Base-by-base conservation (phyloP, 2,113 vertebrate species). In the Azemiops feae region DNA sequence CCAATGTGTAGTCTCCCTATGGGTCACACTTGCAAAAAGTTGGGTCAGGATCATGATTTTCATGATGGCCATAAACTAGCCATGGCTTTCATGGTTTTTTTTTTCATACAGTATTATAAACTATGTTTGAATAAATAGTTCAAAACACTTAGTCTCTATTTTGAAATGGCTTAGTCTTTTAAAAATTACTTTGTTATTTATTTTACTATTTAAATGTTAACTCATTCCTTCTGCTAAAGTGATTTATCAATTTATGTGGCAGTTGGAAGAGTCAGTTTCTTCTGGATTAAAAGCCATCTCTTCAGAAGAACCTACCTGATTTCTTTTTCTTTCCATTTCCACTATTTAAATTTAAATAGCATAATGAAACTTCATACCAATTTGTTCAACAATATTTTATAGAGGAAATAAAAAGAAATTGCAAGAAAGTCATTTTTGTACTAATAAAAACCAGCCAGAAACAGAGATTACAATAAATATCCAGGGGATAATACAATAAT, bases 31-130 rank as follows among this genome's bases (percentile, higher is more conserved):
- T 39, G 7, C 69, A 34, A 74, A 34, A 74, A 74, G 0, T 4
- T 74, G 30, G 69, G 16, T 81, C 69, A 81, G 69, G 18, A 34
- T 34, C n/a, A 74, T 74, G 14, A n/a, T 34, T 74, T 74, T 74
- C 69, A 39, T 74, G n/a, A 39, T 74, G 30, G 16, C 69, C 16
- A 74, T 9, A 54, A 53, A 90, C 87, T 57, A 45, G 0, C 23
- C 88, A 69, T 91, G 95, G 93, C 25, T 81, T 11, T 23, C 58
- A 54, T 88, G 93, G 55, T 85, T 52, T 90, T 50, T 90, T 50
- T 20, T 39, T 58, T 53, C 27, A 69, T 69, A 0, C 85, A 47
- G 27, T 2, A 1, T 74, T 6, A 20, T 0, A 12, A 50, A 43
- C 34, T 55, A 85, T 34, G 85, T 8, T 0, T 4, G 89, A 1